Evolutionary conservation across 1,140 invertebrate species (phyloP), one percentile per base, ranked within the genome.

Genomic region (Asobara japonica): DNA sequence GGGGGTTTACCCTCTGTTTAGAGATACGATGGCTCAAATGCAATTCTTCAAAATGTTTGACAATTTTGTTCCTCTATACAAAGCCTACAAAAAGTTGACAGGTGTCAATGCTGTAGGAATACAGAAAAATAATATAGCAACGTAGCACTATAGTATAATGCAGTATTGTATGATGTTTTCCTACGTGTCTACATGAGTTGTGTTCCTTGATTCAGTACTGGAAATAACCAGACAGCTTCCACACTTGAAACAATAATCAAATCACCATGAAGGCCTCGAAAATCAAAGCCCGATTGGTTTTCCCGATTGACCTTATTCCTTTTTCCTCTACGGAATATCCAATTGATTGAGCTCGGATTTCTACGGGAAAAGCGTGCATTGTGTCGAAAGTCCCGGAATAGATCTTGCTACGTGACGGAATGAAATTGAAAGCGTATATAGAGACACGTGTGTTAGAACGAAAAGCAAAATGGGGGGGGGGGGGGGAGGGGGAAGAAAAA

Each of bases 231-330:
- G 18, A n/a, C 3, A 29, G 25, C 22, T 29, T 22, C 10, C 11
- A 56, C 66, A 68, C 13, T 27, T 68, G 45, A 31, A 51, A 68
- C 56, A 68, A 56, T 56, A 68, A 31, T 16, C 66, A 41, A 25
- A 29, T 18, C 48, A 20, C 16, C 18, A 60, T 27, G 5, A 60
- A 33, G 31, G 7, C 36, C 8, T 2, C 36, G 10, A 2, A 7
- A 45, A 45, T 60, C 29, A 66, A 66, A 36, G 8, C 20, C 7
- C 64, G 41, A 45, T 45, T 45, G 41, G 27, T 60, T 60, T 27
- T 60, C 27, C 27, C 8, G 22, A 7, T 25, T 60, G 27, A 27
- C 4, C 27, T 60, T 29, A n/a, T n/a, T n/a, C n/a, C 0, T 60
- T 60, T 60, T 25, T 25, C 20, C 16, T 20, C 45, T 51, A n/a